A percentile compares a stretch with the other conserved stretches of the same genome.
These are phyloP conservation scores for Thymallus thymallus DNA, from an alignment of 2,113 vertebrate genomes.

Conservation along the genomic window DNA sequence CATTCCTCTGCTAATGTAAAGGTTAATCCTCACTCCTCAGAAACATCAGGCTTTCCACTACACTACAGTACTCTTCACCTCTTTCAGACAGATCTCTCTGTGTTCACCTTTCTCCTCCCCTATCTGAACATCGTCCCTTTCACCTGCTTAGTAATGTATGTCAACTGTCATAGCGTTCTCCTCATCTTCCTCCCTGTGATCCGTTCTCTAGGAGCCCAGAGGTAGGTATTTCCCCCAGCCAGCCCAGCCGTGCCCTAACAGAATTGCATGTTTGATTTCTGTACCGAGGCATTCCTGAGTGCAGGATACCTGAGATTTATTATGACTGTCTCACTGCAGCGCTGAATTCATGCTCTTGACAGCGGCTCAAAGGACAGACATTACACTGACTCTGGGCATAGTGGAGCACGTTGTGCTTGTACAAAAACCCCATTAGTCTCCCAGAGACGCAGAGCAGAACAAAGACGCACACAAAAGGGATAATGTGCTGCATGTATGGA, in stretches of 20 bases:
- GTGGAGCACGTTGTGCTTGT: constrained; percentile 29
- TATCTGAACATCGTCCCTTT: background rate
- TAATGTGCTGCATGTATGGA: constrained; percentile 33
- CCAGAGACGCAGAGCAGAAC: constrained; percentile 34
- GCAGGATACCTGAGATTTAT: constrained; percentile 61
- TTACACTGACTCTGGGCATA: constrained; percentile 44
- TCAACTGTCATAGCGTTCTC: too few relatives aligned
- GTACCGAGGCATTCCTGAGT: constrained; percentile 43
- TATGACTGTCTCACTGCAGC: constrained; percentile 38
- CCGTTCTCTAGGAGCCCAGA: constrained; percentile 33
- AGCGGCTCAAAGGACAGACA: constrained; percentile 59
- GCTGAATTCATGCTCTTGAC: constrained; percentile 50
- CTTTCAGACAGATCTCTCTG: constrained; percentile 25
- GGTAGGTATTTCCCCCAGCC: constrained; percentile 13
- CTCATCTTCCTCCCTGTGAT: constrained; percentile 4
- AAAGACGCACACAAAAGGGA: constrained; percentile 32
- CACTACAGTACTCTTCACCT: constrained; percentile 19
- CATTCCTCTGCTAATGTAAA: constrained; percentile 11
- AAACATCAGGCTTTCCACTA: background rate
- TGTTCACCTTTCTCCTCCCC: constrained; percentile 34
- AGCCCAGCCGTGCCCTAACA: background rate
- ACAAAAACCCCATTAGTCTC: constrained; percentile 44
- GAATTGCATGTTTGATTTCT: constrained; percentile 39
- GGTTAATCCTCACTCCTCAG: constrained; percentile 40
- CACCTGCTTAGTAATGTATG: background rate